Base-by-base conservation (phyloP, 23 tunicate species). In the Trididemnum nubilum region DNA sequence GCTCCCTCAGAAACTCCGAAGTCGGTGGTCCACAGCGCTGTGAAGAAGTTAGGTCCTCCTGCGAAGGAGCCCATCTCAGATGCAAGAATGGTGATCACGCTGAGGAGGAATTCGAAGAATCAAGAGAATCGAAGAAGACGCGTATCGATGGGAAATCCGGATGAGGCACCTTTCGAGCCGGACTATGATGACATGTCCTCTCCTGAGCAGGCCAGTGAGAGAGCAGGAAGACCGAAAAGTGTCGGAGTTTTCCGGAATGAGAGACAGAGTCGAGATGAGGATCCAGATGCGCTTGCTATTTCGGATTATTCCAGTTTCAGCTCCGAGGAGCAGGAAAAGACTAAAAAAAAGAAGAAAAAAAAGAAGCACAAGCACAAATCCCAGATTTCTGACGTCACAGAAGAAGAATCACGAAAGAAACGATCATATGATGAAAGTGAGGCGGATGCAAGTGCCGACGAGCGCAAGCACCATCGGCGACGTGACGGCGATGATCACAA, bases 41-140 rank as follows among this genome's bases (percentile, higher is more conserved):
- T 52, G 35, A 77, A 77, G 67, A 54, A 77, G n/a, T 15, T 39
- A 21, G 78, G 39, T 22, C 44, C 78, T 38, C 78, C 78, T 37
- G 78, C 30, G 21, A 57, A 77, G 36, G 81, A 77, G 5, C 32
- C 60, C 18, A 61, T 77, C 57, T 9, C 76, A 28, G 90, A 85
- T 85, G 90, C 90, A 18, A 51, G 83, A 26, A 78, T 85, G 78
- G 83, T 85, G 71, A 85, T 85, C 37, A 85, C 90, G 1, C 61
- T 85, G 5, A 35, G 87, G 71, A 58, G 87, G 71, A 83, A 73
- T 35, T 78, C 90, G n/a, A 69, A 79, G 39, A 71, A 51, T 19
- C 61, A 51, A 12, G 87, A 83, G 63, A 60, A 78, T 32, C 72
- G 2, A 50, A 67, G 81, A 54, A 77, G 90, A 33, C 35, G 73